Evolutionary conservation across 2,113 vertebrate species (phyloP).

Genomic region (Nothobranchius furzeri): DNA sequence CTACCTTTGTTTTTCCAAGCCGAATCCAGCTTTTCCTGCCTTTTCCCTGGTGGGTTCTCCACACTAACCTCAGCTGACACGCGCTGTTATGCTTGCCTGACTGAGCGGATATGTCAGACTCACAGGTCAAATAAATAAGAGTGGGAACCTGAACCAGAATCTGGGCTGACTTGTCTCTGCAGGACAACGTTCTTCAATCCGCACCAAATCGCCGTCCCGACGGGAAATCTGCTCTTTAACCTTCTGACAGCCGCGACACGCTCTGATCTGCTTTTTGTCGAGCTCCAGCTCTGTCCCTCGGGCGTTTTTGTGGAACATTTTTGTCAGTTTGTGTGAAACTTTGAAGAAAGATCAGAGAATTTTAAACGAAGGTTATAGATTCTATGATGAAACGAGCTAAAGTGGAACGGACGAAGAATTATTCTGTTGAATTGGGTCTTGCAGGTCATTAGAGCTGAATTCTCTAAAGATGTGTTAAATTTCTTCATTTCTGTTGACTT

Average conservation of each 20-base stretch:
- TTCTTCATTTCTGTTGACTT: slow-evolving; percentile 47
- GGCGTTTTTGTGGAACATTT: slow-evolving; percentile 13
- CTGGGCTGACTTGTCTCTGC: slow-evolving; percentile 29
- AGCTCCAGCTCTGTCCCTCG: slow-evolving; percentile 15
- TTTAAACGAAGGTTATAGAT: slow-evolving; percentile 12
- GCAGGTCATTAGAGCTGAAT: slow-evolving; percentile 15
- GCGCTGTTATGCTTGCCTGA: slow-evolving; percentile 24
- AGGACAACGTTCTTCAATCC: slow-evolving; percentile 40
- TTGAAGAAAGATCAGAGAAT: slow-evolving; percentile 13
- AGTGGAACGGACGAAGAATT: slow-evolving; percentile 17
- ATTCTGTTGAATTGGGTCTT: slow-evolving; percentile 17
- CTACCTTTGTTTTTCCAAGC: slow-evolving; percentile 39
- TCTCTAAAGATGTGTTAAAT: slow-evolving; percentile 43
- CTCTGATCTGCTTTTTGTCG: slow-evolving; percentile 25
- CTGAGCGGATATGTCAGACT: slow-evolving; percentile 54
- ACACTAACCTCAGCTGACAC: slow-evolving; percentile 56
- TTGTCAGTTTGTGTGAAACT: slow-evolving; percentile 7
- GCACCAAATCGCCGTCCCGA: slow-evolving; percentile 43
- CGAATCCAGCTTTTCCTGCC: slow-evolving; percentile 48
- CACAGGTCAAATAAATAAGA: slow-evolving; percentile 67
- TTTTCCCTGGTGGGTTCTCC: slow-evolving; percentile 41
- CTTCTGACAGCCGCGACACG: slow-evolving; percentile 21
- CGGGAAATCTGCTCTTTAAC: slow-evolving; percentile 52
- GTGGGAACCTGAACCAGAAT: slow-evolving; percentile 52
- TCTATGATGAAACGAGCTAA: slow-evolving; percentile 25